phyloP scores from a whole-genome alignment of 1,140 invertebrate species.

The Bombus pyrosoma region DNA sequence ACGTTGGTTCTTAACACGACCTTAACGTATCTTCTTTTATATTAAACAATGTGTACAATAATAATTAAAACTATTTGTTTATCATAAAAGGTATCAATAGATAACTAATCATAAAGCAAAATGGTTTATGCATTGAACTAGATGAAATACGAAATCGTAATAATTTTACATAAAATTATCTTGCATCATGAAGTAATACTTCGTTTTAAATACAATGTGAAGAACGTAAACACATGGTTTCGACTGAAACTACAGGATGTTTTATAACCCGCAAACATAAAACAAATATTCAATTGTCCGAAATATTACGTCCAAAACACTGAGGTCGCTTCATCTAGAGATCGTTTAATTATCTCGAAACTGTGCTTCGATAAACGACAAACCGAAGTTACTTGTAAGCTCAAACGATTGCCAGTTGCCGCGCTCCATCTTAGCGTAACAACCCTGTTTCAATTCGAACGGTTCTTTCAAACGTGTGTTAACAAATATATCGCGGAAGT shows the following conservation, averaged over 20 bases:
- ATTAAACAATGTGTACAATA: not conserved
- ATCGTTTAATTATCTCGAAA: too few species aligned
- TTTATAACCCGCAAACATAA: not conserved
- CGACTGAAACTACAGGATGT: not conserved
- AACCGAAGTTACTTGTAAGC: not conserved
- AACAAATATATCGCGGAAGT: not conserved
- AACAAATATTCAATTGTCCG: not conserved
- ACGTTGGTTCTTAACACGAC: conserved; percentile 18
- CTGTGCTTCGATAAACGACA: not conserved
- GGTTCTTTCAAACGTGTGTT: not conserved
- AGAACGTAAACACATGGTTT: not conserved
- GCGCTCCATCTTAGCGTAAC: not conserved
- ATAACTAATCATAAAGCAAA: conserved; percentile 9
- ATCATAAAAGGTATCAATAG: conserved; percentile 30
- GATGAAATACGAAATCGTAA: conserved; percentile 30
- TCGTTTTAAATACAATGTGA: not conserved
- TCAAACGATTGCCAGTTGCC: not conserved
- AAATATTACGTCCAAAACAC: not conserved
- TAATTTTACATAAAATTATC: not conserved
- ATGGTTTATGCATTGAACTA: not conserved
- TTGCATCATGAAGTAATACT: not conserved
- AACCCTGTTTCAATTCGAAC: not conserved
- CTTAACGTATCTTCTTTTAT: not conserved
- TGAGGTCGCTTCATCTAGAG: not conserved
- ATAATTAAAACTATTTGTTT: conserved; percentile 33